A percentile compares a stretch with the other conserved stretches of the same genome.
Evolutionary conservation across 2,888 invertebrate species (phyloP).

Genomic region (Troides aeacus): DNA sequence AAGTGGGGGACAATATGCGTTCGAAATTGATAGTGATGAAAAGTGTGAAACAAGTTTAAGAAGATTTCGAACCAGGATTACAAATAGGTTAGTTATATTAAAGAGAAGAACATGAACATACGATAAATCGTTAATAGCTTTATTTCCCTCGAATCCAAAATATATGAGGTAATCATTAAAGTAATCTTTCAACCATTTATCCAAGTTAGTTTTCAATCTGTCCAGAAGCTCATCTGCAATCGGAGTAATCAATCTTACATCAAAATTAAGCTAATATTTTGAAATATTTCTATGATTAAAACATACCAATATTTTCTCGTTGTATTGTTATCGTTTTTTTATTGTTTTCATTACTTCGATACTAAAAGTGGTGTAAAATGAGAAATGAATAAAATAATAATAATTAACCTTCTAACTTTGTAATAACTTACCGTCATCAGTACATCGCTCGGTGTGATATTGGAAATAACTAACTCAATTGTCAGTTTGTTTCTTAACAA

Average conservation of each 20-base stretch:
- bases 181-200: conserved; percentile 65
- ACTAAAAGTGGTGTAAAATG: conserved; percentile 40
- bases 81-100: not conserved
- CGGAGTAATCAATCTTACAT: conserved; percentile 13
- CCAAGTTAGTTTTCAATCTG: conserved; percentile 55
- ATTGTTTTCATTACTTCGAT: conserved; percentile 36
- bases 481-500: conserved; percentile 49
- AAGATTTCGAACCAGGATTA: too few relatives aligned
- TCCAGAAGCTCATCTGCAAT: conserved; percentile 49
- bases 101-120: conserved; percentile 31
- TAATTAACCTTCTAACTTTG: not conserved
- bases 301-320: conserved; percentile 43
- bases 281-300: not conserved
- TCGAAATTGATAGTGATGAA: too few relatives aligned
- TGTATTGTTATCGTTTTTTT: conserved; percentile 33
- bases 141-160: conserved; percentile 36
- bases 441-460: conserved; percentile 43
- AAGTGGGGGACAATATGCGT: too few relatives aligned
- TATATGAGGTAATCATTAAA: conserved; percentile 63
- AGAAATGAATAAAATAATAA: not conserved
- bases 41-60: too few relatives aligned
- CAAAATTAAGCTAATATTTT: not conserved
- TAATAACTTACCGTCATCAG: conserved; percentile 50
- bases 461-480: conserved; percentile 52
- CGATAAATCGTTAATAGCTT: conserved; percentile 40